Conservation (phyloP, 2,888 invertebrate species). For the Epiblema foenella region DNA sequence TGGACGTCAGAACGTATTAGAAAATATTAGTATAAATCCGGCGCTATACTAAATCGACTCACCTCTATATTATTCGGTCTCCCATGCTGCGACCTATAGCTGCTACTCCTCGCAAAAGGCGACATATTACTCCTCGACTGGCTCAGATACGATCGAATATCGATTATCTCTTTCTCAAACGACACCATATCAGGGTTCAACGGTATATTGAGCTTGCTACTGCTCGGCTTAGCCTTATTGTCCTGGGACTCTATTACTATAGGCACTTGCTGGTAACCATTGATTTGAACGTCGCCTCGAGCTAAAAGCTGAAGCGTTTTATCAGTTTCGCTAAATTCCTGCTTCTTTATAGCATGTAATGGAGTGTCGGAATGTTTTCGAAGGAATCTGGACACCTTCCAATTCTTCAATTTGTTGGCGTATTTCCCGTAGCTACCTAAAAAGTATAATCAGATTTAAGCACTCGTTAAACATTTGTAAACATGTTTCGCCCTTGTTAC, state of each 20-base stretch:
- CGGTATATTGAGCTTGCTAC: conserved; percentile 78
- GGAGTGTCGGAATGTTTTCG: conserved; percentile 86
- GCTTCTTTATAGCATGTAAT: conserved; percentile 76
- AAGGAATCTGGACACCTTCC: conserved; percentile 89
- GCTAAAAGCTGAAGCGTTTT: conserved; percentile 71
- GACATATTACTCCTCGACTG: conserved; percentile 90
- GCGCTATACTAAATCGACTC: too few relatives aligned
- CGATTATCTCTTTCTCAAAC: conserved; percentile 87
- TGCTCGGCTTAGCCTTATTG: conserved; percentile 62
- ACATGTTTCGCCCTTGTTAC: conserved; percentile 13
- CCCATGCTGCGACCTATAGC: conserved; percentile 89
- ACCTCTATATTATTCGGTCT: conserved; percentile 84
- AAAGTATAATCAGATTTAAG: conserved; percentile 50
- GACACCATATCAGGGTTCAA: conserved; percentile 78
- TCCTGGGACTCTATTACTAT: conserved; percentile 86
- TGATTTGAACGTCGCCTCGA: conserved; percentile 69
- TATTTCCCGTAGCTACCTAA: conserved; percentile 86
- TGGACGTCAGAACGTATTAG: too few relatives aligned
- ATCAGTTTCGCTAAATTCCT: conserved; percentile 67
- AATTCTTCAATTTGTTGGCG: conserved; percentile 85
- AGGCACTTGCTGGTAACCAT: conserved; percentile 88
- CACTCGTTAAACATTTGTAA: not conserved
- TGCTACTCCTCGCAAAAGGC: conserved; percentile 88
- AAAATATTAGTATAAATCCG: too few relatives aligned
- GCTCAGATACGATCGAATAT: conserved; percentile 89